phyloP scores from a whole-genome alignment of 2,113 vertebrate species.

The Elgaria multicarinata region DNA sequence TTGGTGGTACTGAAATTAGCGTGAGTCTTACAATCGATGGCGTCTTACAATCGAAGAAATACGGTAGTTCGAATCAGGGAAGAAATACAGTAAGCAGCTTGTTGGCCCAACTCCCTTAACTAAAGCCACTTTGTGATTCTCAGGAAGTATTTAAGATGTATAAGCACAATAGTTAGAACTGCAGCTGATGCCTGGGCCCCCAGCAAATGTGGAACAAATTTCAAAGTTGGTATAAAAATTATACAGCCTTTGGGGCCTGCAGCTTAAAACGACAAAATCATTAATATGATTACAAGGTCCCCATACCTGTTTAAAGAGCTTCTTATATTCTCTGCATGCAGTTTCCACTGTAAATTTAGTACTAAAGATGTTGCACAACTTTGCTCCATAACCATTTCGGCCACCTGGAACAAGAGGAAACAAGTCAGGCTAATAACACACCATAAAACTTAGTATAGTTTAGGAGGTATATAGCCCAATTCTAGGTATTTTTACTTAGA shows the following conservation, averaged over 20 bases:
- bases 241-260: neutral
- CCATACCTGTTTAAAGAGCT: slow-evolving; percentile 90
- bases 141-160: neutral
- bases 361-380: slow-evolving; percentile 99
- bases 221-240: neutral
- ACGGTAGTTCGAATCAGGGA: neutral
- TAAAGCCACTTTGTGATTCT: neutral
- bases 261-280: neutral
- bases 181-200: neutral
- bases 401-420: slow-evolving; percentile 82
- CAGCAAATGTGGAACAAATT: neutral
- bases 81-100: neutral
- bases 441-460: neutral
- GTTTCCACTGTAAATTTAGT: slow-evolving; percentile 97
- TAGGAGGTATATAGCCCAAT: neutral
- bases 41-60: no score
- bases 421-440: neutral
- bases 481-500: neutral
- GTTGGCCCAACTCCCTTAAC: neutral
- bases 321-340: slow-evolving; percentile 90
- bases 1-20: no score
- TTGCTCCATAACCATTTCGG: slow-evolving; percentile 98
- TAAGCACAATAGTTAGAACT: neutral
- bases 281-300: neutral
- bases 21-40: no score